Conservation (phyloP, 2,797 vertebrate species). For the Melanotaenia pygmaea region DNA sequence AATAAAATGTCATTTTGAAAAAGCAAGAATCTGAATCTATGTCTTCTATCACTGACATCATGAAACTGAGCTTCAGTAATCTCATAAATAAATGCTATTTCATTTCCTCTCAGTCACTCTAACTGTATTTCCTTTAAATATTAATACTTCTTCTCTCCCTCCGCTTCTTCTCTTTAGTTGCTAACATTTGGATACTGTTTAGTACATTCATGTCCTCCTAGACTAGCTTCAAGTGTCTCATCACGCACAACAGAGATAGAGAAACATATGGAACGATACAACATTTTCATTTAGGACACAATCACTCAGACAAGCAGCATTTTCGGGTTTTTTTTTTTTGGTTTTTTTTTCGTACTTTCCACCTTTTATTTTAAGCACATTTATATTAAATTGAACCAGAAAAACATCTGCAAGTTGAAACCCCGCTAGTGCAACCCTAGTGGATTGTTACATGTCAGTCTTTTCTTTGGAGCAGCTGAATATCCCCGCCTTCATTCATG, state of each 20-base stretch:
- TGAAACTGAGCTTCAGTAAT: conserved; percentile 19
- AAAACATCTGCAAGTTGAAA: conserved; percentile 19
- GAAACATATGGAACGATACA: neutral
- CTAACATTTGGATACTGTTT: conserved; percentile 28
- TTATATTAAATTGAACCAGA: conserved; percentile 10
- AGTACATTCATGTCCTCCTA: conserved; percentile 36
- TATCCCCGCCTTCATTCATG: neutral
- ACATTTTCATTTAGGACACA: conserved; percentile 14
- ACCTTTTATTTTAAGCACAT: neutral
- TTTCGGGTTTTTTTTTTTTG: neutral
- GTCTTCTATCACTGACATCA: conserved; percentile 27
- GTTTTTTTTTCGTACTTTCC: neutral
- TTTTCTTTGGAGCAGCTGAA: neutral
- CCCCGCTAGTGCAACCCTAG: neutral
- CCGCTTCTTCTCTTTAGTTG: neutral
- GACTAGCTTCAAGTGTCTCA: conserved; percentile 28
- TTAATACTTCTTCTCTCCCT: conserved; percentile 9
- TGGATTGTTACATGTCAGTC: neutral
- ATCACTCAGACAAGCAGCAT: neutral
- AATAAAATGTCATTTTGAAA: conserved; percentile 20
- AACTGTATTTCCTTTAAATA: conserved; percentile 18
- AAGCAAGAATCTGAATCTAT: conserved; percentile 16
- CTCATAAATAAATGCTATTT: conserved; percentile 12
- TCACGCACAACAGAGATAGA: conserved; percentile 11
- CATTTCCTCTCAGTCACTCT: neutral